These are phyloP conservation scores for Isoperla grammatica DNA, from an alignment of 2,888 invertebrate species.

Conservation along the genomic window DNA sequence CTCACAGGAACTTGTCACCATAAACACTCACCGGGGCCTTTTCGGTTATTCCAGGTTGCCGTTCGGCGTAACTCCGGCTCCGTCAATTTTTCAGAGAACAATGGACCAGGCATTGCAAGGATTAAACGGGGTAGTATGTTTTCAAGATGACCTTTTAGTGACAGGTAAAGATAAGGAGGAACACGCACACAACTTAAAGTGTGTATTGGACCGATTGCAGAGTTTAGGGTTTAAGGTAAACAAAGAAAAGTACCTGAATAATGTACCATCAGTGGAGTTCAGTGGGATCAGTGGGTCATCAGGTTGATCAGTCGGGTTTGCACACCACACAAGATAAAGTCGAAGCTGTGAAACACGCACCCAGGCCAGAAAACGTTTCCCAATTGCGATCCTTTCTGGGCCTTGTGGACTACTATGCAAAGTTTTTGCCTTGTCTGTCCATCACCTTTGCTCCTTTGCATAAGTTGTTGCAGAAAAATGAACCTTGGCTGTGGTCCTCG, in stretches of 20 bases:
- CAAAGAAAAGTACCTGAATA: conserved; percentile 1
- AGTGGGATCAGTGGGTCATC: not conserved
- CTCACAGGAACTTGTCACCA: not conserved
- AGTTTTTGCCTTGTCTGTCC: conserved; percentile 15
- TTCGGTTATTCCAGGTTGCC: conserved; percentile 1
- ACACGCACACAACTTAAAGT: not conserved
- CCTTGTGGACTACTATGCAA: conserved; percentile 16
- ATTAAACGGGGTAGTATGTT: conserved; percentile 8
- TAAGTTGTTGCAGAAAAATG: not conserved
- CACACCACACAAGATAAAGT: not conserved
- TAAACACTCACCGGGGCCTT: conserved; percentile 12
- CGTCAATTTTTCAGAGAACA: conserved; percentile 1
- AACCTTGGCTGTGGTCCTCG: too few relatives aligned
- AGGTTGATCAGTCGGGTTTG: too few relatives aligned
- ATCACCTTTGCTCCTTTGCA: not conserved
- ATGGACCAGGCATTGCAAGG: conserved; percentile 16
- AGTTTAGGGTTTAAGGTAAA: conserved; percentile 12
- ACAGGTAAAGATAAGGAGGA: not conserved
- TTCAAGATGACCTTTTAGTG: conserved; percentile 18
- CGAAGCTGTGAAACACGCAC: not conserved
- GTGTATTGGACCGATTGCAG: conserved; percentile 1
- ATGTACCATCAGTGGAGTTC: not conserved
- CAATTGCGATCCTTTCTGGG: conserved; percentile 17
- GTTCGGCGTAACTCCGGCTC: conserved; percentile 3
- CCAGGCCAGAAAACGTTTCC: not conserved